phyloP scores from a whole-genome alignment of 2,888 invertebrate genomes.

The Dysmachus trigonus region DNA sequence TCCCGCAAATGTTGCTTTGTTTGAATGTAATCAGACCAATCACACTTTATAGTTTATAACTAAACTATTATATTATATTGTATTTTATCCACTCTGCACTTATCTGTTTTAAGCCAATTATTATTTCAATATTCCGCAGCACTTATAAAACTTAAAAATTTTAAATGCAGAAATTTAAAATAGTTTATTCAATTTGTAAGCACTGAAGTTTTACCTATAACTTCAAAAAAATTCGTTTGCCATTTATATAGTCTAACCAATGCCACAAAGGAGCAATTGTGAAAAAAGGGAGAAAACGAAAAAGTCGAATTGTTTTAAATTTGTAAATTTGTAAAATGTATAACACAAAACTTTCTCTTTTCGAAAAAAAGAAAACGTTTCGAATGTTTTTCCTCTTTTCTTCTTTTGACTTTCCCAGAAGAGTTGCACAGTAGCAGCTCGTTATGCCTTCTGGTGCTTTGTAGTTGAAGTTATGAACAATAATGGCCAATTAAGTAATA shows the following conservation, averaged over 20 bases:
- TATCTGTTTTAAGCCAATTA: neutral
- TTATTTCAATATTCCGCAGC: neutral
- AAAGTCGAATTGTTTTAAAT: neutral
- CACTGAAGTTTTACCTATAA: neutral
- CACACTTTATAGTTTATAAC: too few species aligned
- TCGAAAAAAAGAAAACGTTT: neutral
- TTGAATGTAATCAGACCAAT: too few species aligned
- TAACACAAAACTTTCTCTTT: neutral
- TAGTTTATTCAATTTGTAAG: neutral
- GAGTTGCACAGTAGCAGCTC: neutral
- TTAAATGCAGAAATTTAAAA: neutral
- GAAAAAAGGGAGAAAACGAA: neutral
- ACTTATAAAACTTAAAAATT: neutral
- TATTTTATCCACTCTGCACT: too few species aligned
- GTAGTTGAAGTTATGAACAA: constrained; percentile 4
- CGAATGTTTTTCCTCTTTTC: neutral
- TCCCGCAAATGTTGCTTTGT: too few species aligned
- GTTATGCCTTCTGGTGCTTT: neutral
- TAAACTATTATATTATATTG: neutral
- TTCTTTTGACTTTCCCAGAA: neutral
- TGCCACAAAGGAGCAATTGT: neutral
- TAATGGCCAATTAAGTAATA: constrained; percentile 20
- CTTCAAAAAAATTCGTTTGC: neutral
- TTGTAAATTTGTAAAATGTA: neutral
- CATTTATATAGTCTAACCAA: neutral